Evolutionary conservation across 2,113 vertebrate genomes (phyloP).

Genomic region (Coptodon rendalli): DNA sequence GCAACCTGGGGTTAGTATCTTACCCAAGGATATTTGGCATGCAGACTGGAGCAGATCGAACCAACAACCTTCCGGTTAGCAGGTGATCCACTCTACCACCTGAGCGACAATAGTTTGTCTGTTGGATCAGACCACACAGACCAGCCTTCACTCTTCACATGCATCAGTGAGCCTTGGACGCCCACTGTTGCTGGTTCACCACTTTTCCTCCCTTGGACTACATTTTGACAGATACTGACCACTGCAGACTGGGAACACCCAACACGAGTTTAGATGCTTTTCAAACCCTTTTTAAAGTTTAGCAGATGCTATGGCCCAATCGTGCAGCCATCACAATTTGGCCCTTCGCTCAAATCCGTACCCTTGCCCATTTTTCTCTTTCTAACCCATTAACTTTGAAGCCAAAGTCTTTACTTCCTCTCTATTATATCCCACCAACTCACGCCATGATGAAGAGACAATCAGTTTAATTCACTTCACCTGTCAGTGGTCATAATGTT

Average conservation of each 20-base stretch:
- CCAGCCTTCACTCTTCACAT: neutral
- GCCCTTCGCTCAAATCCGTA: neutral
- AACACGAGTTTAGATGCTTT: neutral
- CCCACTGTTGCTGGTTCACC: neutral
- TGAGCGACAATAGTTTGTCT: neutral
- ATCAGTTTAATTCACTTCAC: neutral
- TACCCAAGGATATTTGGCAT: neutral
- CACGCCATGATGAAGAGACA: neutral
- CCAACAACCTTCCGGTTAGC: accelerated
- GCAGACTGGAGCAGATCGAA: neutral
- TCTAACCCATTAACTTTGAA: neutral
- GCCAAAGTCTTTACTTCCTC: neutral
- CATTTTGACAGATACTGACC: neutral
- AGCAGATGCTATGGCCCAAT: neutral
- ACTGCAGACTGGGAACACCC: neutral
- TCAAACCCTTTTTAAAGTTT: neutral
- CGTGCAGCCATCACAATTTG: neutral
- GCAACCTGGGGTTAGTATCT: too few relatives aligned
- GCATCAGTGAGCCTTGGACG: neutral
- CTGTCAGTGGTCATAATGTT: neutral
- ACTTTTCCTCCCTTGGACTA: neutral
- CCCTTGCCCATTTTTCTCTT: neutral
- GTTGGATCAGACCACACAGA: neutral
- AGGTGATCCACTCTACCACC: neutral
- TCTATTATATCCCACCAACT: accelerated